Conservation (phyloP, 2,113 vertebrate species). For the Cepphus grylle region DNA sequence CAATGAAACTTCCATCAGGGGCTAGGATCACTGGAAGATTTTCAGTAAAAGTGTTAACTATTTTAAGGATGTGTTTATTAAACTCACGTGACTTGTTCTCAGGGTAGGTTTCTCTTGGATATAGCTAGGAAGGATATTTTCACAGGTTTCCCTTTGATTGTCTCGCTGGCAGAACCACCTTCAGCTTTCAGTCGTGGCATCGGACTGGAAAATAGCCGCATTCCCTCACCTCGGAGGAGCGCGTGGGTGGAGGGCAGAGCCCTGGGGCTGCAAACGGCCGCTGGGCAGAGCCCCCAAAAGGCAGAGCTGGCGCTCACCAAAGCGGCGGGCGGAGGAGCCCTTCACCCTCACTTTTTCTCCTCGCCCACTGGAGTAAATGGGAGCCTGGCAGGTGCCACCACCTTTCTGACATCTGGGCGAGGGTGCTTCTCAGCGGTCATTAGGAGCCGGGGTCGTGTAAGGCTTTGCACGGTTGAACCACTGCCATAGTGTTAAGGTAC, state of each 20-base stretch:
- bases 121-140: neutral
- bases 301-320: neutral
- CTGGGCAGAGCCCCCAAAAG: neutral
- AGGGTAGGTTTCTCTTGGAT: neutral
- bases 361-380: neutral
- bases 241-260: neutral
- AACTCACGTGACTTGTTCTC: neutral
- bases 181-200: rapidly evolving
- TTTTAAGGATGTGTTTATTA: conserved; percentile 27
- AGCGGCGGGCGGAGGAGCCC: neutral
- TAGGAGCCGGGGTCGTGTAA: neutral
- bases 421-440: neutral
- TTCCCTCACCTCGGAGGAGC: neutral
- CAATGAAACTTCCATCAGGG: neutral
- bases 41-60: neutral
- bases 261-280: neutral
- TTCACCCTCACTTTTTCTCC: neutral
- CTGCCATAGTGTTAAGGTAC: too few species aligned
- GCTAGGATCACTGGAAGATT: neutral
- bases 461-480: neutral
- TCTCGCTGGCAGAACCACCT: neutral
- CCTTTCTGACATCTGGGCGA: neutral
- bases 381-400: rapidly evolving
- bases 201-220: neutral
- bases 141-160: neutral